A percentile compares a stretch with the other conserved stretches of the same genome.
phyloP scores from a whole-genome alignment of 2,888 invertebrate genomes.

The Pimpla rufipes region DNA sequence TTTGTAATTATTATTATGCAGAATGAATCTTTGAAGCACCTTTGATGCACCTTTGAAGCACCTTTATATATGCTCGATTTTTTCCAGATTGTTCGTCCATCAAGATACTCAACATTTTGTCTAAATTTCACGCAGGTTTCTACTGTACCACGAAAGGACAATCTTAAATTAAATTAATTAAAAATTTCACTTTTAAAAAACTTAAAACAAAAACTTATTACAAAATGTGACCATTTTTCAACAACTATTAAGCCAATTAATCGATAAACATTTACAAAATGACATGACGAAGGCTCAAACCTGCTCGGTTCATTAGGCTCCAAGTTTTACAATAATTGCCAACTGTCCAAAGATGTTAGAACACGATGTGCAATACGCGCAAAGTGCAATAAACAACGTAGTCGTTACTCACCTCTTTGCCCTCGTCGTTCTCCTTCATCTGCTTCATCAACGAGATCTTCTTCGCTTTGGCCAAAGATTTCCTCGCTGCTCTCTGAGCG shows the following conservation, averaged over 20 bases:
- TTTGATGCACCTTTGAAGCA: too few relatives aligned
- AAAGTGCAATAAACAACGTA: not conserved
- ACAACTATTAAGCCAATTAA: not conserved
- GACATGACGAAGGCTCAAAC: not conserved
- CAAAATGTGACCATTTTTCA: too few relatives aligned
- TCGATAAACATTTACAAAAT: not conserved
- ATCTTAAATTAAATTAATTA: too few relatives aligned
- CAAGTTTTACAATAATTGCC: not conserved
- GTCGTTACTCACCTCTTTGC: conserved; percentile 79
- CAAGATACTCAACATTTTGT: too few relatives aligned
- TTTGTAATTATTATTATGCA: too few relatives aligned
- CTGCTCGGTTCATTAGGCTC: not conserved
- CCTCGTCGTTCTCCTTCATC: conserved; percentile 76
- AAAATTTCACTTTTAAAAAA: too few relatives aligned
- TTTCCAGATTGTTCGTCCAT: too few relatives aligned
- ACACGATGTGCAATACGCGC: not conserved
- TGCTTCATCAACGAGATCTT: conserved; percentile 79
- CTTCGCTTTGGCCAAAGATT: conserved; percentile 81
- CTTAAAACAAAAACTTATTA: too few relatives aligned
- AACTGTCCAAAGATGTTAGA: conserved; percentile 1
- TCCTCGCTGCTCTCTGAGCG: conserved; percentile 80
- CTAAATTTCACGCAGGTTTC: too few relatives aligned
- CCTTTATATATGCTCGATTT: too few relatives aligned
- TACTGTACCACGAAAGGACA: too few relatives aligned
- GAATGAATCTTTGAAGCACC: too few relatives aligned